These are phyloP conservation scores for Ectemnius cavifrons DNA, from an alignment of 2,888 invertebrate species.

Conservation along the genomic window DNA sequence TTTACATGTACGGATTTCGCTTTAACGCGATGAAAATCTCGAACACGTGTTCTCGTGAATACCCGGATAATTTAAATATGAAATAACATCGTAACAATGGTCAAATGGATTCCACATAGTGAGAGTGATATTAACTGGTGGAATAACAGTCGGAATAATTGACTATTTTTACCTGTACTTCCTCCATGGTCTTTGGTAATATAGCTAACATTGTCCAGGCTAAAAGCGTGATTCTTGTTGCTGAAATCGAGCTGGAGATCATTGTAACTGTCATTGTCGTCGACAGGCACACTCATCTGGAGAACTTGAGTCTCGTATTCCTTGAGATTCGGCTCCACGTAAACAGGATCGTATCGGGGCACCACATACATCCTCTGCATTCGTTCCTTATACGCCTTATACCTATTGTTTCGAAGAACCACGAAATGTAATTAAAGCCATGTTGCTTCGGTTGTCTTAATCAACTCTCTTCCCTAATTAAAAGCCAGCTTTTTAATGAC, in stretches of 20 bases:
- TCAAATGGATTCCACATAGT: too few species aligned
- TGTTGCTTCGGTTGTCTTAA: too few species aligned
- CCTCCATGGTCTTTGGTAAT: constrained; percentile 90
- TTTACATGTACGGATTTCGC: too few species aligned
- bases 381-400: constrained; percentile 92
- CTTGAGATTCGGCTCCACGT: constrained; percentile 89
- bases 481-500: too few species aligned
- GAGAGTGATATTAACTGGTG: too few species aligned
- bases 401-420: constrained; percentile 79
- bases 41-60: too few species aligned
- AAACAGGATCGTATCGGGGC: constrained; percentile 84
- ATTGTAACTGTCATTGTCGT: constrained; percentile 87
- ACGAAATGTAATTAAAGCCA: too few species aligned
- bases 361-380: constrained; percentile 86
- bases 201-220: constrained; percentile 92
- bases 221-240: constrained; percentile 92
- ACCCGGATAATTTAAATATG: too few species aligned
- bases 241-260: constrained; percentile 92
- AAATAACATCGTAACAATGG: too few species aligned
- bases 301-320: constrained; percentile 97
- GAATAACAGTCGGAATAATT: too few species aligned
- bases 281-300: constrained; percentile 94
- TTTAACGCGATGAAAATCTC: too few species aligned
- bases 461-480: too few species aligned
- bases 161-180: constrained; percentile 71